phyloP scores from a whole-genome alignment of 2,113 vertebrate species.

The Okapia johnstoni region DNA sequence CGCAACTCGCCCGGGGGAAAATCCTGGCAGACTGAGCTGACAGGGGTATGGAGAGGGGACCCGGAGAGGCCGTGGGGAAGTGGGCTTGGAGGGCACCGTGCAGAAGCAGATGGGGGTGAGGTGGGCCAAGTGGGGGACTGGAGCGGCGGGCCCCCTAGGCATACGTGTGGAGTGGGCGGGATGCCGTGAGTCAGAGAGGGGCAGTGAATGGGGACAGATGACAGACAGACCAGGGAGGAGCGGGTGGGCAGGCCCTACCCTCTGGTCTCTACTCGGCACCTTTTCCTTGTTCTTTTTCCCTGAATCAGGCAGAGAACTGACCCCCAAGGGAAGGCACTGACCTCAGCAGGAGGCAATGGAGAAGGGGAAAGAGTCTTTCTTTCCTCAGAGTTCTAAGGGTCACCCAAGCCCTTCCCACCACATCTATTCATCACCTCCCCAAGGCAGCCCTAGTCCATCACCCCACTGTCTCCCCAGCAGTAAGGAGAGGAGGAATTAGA shows the following conservation, averaged over 20 bases:
- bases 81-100: background rate
- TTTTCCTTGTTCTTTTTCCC: background rate
- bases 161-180: background rate
- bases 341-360: slow-evolving; percentile 52
- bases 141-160: background rate
- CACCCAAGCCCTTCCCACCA: slow-evolving; percentile 22
- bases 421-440: slow-evolving; percentile 23
- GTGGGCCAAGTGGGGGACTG: background rate
- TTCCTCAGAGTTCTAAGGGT: slow-evolving; percentile 58
- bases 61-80: background rate
- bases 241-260: background rate
- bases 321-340: slow-evolving; percentile 40
- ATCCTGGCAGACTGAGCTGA: background rate
- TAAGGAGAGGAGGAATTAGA: background rate
- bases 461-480: background rate
- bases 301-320: slow-evolving; percentile 14
- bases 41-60: background rate
- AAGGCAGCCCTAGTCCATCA: background rate
- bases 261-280: background rate
- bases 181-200: background rate
- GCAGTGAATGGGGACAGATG: background rate
- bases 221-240: background rate
- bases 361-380: slow-evolving; percentile 61
- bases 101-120: background rate
- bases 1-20: background rate